Evolutionary conservation across 2,888 invertebrate species (phyloP).

Genomic region (Tetranychus truncatus): DNA sequence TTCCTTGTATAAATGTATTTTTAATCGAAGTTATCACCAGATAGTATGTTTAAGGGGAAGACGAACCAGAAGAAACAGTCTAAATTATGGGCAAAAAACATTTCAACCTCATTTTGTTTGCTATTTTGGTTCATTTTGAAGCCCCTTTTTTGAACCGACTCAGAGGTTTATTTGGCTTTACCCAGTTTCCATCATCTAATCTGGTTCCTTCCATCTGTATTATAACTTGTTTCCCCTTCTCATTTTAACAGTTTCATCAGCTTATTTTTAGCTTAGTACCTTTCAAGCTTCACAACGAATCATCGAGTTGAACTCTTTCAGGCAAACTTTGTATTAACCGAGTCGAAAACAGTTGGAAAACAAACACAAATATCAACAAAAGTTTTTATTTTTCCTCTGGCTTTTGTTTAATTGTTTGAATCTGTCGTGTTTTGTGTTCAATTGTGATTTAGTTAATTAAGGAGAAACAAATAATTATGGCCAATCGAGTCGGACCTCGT

Average conservation of each 20-base stretch:
- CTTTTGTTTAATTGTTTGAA: not conserved
- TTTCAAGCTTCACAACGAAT: not conserved
- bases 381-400: too few species aligned
- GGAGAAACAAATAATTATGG: not conserved
- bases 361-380: too few species aligned
- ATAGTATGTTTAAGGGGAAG: not conserved
- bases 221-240: not conserved
- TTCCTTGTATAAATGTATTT: too few species aligned
- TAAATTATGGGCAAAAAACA: not conserved
- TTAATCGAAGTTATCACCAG: too few species aligned
- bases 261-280: not conserved
- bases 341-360: too few species aligned
- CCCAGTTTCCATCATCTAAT: not conserved
- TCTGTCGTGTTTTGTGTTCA: not conserved
- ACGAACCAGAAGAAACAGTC: not conserved
- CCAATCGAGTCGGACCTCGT: constrained; percentile 14
- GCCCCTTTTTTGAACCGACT: not conserved
- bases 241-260: not conserved
- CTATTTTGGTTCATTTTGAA: too few species aligned
- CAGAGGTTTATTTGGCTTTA: not conserved
- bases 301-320: not conserved
- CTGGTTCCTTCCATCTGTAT: not conserved
- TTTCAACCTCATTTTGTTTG: not conserved
- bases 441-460: not conserved
- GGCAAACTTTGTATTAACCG: too few species aligned